Conservation (phyloP, 2,888 invertebrate species). For the Tipula vernalis region DNA sequence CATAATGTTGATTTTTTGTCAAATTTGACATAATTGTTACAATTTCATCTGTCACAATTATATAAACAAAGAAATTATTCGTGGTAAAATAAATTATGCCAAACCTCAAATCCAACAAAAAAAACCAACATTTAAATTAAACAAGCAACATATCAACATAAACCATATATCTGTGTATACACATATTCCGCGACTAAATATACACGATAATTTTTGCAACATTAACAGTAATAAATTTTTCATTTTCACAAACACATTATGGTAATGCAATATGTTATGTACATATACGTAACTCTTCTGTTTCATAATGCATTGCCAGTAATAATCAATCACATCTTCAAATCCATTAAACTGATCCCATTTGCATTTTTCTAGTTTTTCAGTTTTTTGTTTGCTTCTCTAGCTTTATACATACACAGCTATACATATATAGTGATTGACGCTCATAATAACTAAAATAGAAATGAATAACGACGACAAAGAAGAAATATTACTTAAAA, state of each 20-base stretch:
- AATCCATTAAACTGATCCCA: not conserved
- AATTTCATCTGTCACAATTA: not conserved
- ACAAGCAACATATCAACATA: not conserved
- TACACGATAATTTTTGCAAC: not conserved
- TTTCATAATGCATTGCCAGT: not conserved
- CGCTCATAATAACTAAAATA: not conserved
- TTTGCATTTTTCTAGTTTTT: not conserved
- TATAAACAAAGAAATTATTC: not conserved
- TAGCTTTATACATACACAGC: not conserved
- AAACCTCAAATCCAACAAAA: not conserved
- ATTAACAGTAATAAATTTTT: not conserved
- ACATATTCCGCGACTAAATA: not conserved
- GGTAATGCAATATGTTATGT: not conserved
- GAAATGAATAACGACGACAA: not conserved
- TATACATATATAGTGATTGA: not conserved
- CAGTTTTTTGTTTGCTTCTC: not conserved
- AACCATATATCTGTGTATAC: not conserved
- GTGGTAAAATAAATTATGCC: not conserved
- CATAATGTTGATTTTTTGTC: not conserved
- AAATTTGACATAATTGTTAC: not conserved
- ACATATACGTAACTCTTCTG: not conserved
- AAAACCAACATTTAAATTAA: not conserved
- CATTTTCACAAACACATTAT: not conserved
- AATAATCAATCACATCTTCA: not conserved
- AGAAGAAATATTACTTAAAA: not conserved